phyloP scores from a whole-genome alignment of 2,888 invertebrate genomes.

The Sialis fuliginosa region DNA sequence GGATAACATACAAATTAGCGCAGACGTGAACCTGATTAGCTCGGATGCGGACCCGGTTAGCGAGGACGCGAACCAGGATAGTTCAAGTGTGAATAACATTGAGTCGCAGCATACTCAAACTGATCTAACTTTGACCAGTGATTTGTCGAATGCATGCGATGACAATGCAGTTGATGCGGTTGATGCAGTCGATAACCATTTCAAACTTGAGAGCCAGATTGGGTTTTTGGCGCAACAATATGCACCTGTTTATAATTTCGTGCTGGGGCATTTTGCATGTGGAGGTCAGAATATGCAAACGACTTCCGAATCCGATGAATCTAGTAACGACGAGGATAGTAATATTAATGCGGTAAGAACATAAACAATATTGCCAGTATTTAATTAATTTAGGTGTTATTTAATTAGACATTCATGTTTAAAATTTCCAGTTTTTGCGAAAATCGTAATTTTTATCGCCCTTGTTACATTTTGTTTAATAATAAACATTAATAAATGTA shows the following conservation, averaged over 20 bases:
- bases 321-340: slow-evolving; percentile 2
- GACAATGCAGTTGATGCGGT: slow-evolving; percentile 2
- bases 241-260: slow-evolving; percentile 4
- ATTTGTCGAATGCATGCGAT: slow-evolving; percentile 4
- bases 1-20: slow-evolving; percentile 1
- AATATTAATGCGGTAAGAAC: background rate
- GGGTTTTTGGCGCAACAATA: slow-evolving; percentile 4
- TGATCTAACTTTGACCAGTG: background rate
- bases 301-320: slow-evolving; percentile 2
- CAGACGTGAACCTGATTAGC: background rate
- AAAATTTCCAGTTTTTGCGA: too few relatives aligned
- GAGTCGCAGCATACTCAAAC: slow-evolving; percentile 1
- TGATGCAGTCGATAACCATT: background rate
- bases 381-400: background rate
- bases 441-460: too few relatives aligned
- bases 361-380: background rate
- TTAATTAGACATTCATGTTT: background rate
- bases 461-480: too few relatives aligned
- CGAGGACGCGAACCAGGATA: slow-evolving; percentile 4
- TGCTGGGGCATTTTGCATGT: slow-evolving; percentile 1
- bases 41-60: slow-evolving; percentile 1
- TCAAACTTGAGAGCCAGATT: slow-evolving; percentile 1
- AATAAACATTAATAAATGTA: too few relatives aligned
- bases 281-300: background rate
- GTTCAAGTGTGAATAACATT: background rate